Evolutionary conservation across 2,113 vertebrate species (phyloP).

Genomic region (Plecotus auritus): DNA sequence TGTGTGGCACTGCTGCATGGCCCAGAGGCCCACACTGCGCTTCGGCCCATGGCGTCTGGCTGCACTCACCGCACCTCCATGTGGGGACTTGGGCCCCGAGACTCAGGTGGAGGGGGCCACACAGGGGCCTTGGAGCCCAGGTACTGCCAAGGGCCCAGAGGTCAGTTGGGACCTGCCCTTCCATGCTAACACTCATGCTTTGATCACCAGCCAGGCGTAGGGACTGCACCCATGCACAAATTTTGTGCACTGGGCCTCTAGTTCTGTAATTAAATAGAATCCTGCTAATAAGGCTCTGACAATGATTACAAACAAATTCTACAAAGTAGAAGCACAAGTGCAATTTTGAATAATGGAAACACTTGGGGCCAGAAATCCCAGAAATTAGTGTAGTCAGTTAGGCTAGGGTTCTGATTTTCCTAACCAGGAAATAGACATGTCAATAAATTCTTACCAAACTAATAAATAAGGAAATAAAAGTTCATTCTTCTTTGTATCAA

Average conservation of each 20-base stretch:
- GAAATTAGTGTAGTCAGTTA: neutral
- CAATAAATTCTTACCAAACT: conserved; percentile 15
- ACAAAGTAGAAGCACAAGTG: neutral
- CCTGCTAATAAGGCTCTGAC: neutral
- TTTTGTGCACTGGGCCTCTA: no score
- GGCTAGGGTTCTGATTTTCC: neutral
- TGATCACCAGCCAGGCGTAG: no score
- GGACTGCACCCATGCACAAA: no score
- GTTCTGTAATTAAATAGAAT: neutral
- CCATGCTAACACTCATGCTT: no score
- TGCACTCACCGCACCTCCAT: no score
- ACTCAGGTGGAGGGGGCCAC: no score
- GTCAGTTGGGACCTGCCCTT: no score
- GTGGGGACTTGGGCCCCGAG: accelerated
- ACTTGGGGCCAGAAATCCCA: neutral
- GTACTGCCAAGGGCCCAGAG: no score
- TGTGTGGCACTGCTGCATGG: no score
- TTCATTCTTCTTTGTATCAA: neutral
- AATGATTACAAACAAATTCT: neutral
- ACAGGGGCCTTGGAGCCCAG: no score
- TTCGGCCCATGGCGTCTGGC: no score
- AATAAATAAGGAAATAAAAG: neutral
- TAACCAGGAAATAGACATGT: neutral
- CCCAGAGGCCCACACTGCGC: no score
- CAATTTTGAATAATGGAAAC: neutral